Conservation (phyloP, 2,113 vertebrate species). For the Macrotus californicus region DNA sequence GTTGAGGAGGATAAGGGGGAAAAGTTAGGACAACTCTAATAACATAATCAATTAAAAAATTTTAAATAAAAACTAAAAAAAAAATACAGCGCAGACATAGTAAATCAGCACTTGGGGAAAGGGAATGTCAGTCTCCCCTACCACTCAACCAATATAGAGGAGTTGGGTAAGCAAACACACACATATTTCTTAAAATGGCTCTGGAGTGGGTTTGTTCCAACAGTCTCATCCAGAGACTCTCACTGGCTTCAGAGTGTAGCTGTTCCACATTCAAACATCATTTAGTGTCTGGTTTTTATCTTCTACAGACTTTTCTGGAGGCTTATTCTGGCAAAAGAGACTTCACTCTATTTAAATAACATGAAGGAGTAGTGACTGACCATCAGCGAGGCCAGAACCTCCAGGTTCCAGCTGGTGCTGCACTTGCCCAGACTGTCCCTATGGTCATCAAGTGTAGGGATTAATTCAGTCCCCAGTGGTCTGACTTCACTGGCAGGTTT, state of each 20-base stretch:
- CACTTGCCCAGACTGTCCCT: neutral
- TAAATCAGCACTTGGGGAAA: neutral
- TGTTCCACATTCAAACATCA: neutral
- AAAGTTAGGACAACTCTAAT: too few relatives aligned
- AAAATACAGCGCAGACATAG: neutral
- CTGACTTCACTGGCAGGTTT: neutral
- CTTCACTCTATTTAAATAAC: neutral
- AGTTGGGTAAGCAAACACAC: neutral
- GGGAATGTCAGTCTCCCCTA: neutral
- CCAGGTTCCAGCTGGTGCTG: neutral
- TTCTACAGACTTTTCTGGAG: neutral
- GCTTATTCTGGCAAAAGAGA: neutral
- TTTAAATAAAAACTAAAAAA: too few relatives aligned
- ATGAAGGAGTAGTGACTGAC: neutral
- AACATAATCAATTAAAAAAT: too few relatives aligned
- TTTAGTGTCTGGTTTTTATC: neutral
- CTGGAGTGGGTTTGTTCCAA: neutral
- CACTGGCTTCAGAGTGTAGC: neutral
- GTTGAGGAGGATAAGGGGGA: too few relatives aligned
- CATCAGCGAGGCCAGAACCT: neutral
- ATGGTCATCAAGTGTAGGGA: too few relatives aligned
- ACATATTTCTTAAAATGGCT: neutral
- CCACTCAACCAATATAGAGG: neutral
- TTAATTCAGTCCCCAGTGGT: neutral
- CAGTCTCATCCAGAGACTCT: neutral